Conservation (phyloP, 2,888 invertebrate species). For the Minunthozetes semirufus region DNA sequence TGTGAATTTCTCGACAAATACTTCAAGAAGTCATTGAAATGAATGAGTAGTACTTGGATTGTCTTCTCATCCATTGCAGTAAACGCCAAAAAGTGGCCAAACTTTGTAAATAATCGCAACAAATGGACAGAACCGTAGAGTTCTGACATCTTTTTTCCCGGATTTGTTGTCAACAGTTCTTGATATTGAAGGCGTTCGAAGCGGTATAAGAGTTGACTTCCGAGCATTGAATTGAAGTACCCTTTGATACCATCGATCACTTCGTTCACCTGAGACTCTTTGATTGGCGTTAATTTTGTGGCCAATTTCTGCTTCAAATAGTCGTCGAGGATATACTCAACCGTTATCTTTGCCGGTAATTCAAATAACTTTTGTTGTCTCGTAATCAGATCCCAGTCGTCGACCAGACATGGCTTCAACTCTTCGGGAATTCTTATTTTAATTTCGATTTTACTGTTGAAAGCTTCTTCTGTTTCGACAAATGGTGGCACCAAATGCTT, state of each 20-base stretch:
- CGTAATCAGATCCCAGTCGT: conserved; percentile 82
- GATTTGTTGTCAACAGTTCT: neutral
- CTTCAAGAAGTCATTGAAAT: conserved; percentile 83
- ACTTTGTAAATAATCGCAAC: conserved; percentile 70
- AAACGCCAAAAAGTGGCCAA: conserved; percentile 83
- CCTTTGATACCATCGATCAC: conserved; percentile 66
- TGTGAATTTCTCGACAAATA: conserved; percentile 47
- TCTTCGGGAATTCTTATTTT: conserved; percentile 89
- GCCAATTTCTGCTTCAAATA: conserved; percentile 53
- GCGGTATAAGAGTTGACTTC: conserved; percentile 84
- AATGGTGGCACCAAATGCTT: conserved; percentile 50
- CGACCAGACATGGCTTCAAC: conserved; percentile 81
- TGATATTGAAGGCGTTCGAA: conserved; percentile 81
- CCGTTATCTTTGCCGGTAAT: conserved; percentile 74
- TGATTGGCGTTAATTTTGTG: conserved; percentile 36
- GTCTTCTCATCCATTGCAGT: conserved; percentile 80
- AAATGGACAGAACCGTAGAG: conserved; percentile 81
- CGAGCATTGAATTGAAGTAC: conserved; percentile 87
- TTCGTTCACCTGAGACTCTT: conserved; percentile 46
- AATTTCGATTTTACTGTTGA: conserved; percentile 77
- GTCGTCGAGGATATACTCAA: conserved; percentile 77
- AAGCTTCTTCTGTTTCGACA: conserved; percentile 80
- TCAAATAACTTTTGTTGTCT: conserved; percentile 75
- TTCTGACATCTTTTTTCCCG: conserved; percentile 9
- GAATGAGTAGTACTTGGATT: conserved; percentile 69